Evolutionary conservation across 2,888 invertebrate genomes (phyloP), one percentile per base, ranked within the genome.

Genomic region (Phasia obesa): DNA sequence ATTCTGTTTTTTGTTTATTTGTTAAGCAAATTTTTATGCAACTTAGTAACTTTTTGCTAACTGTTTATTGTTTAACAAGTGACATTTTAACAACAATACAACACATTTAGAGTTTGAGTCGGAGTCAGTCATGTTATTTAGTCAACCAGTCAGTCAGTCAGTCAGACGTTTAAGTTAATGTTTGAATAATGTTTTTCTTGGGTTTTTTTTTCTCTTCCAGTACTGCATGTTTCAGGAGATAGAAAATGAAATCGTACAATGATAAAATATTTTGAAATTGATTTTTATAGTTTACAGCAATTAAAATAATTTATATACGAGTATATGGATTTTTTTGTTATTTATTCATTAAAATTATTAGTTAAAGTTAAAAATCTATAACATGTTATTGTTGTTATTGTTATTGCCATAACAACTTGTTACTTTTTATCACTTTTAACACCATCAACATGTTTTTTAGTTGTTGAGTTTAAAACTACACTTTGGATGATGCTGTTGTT

Each of bases 381-480:
- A n/a, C 51, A 62, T 80, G 53, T 47, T 60, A 53, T 75, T 64
- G 64, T 76, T 65, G 70, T 59, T 65, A 49, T 51, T 55, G 60
- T 75, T 64, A 49, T 76, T 65, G 70, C 53, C 65, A 59, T 49
- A 49, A 70, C 35, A 62, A 57, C 23, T 57, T 76, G 60, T 62
- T 62, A n/a, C n/a, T 55, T 70, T 49, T 57, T 76, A 76, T 76
- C 57, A 76, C 35, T 15, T 69, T 67, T 67, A 62, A 67, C 79
- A 79, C 79, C 73, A 79, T 79, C 79, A 60, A 38, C 79, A 74
- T 80, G 79, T 80, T 74, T 73, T 59, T 79, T 42, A 51, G 42
- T 42, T 78, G 71, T 65, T 51, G 51, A 73, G 47, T 75, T 65
- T 31, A 51, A 65, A 35, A 42, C n/a, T 59, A 60, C 21, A 47